Percentiles rank a stretch among this genome's conserved stretches.
These are phyloP conservation scores for Drosophila peninsularis DNA, from an alignment of 2,888 invertebrate species.

Conservation along the genomic window DNA sequence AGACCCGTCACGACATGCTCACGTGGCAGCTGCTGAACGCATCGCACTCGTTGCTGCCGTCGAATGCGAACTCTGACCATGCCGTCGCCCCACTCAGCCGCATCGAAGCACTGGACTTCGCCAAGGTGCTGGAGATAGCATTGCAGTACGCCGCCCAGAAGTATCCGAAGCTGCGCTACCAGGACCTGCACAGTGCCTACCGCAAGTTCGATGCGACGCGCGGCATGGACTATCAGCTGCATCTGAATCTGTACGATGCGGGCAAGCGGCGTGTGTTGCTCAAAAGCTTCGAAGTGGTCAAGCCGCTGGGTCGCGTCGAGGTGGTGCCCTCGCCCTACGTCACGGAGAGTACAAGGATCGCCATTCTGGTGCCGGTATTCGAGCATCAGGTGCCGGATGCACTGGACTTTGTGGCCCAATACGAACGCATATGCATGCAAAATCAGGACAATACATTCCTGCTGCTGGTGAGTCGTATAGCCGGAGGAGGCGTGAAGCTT, in stretches of 20 bases:
- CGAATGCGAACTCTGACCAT: slow-evolving; percentile 92
- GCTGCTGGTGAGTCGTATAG: slow-evolving; percentile 86
- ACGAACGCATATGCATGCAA: slow-evolving; percentile 90
- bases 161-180: slow-evolving; percentile 86
- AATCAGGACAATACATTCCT: slow-evolving; percentile 92
- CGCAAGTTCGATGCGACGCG: slow-evolving; percentile 91
- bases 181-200: slow-evolving; percentile 89
- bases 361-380: slow-evolving; percentile 90
- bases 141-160: slow-evolving; percentile 86
- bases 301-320: slow-evolving; percentile 94
- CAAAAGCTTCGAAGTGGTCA: slow-evolving; percentile 91
- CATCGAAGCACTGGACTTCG: slow-evolving; percentile 89
- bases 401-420: slow-evolving; percentile 89
- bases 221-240: slow-evolving; percentile 93
- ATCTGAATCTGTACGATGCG: slow-evolving; percentile 86
- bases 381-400: slow-evolving; percentile 86
- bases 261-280: slow-evolving; percentile 73
- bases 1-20: slow-evolving; percentile 92
- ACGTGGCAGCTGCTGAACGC: slow-evolving; percentile 94
- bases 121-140: slow-evolving; percentile 86
- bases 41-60: slow-evolving; percentile 92
- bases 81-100: slow-evolving; percentile 88
- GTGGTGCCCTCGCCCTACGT: slow-evolving; percentile 97
- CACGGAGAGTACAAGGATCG: slow-evolving; percentile 94
- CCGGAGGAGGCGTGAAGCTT: neutral